phyloP scores from a whole-genome alignment of 2,888 invertebrate genomes.

The Synergus japonicus region DNA sequence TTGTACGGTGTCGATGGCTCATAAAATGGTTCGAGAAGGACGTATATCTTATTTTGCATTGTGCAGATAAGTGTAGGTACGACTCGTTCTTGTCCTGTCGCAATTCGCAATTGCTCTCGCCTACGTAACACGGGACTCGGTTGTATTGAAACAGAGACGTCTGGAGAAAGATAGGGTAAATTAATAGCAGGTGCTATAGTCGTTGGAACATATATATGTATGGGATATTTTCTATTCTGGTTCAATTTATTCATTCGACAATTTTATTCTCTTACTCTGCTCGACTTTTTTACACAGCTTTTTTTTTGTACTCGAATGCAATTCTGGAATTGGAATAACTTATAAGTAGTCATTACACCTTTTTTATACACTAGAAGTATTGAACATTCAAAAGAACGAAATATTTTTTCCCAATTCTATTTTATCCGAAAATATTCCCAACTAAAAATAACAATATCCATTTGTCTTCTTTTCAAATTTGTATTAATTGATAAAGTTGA shows the following conservation, averaged over 20 bases:
- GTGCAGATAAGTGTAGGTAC: background rate
- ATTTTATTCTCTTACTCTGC: background rate
- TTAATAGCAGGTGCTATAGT: slow-evolving; percentile 35
- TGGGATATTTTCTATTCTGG: slow-evolving; percentile 9
- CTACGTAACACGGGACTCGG: slow-evolving; percentile 27
- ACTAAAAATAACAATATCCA: no score
- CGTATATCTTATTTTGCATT: slow-evolving; percentile 27
- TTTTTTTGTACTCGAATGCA: background rate
- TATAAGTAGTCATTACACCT: no score
- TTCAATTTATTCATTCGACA: slow-evolving; percentile 3
- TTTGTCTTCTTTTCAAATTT: no score
- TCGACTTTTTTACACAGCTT: background rate
- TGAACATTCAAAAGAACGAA: no score
- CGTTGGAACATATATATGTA: background rate
- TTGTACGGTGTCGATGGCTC: background rate
- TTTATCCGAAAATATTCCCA: no score
- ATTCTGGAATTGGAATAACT: background rate
- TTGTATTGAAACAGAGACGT: background rate
- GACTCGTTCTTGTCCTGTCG: slow-evolving; percentile 27
- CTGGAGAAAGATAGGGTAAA: slow-evolving; percentile 34
- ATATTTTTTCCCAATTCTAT: no score
- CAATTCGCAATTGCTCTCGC: slow-evolving; percentile 35
- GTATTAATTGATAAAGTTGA: no score
- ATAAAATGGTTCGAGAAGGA: background rate
- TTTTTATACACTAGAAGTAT: no score